A percentile compares a stretch with the other conserved stretches of the same genome.
phyloP scores from a whole-genome alignment of 2,797 vertebrate genomes.

The Distichodus sexfasciatus region DNA sequence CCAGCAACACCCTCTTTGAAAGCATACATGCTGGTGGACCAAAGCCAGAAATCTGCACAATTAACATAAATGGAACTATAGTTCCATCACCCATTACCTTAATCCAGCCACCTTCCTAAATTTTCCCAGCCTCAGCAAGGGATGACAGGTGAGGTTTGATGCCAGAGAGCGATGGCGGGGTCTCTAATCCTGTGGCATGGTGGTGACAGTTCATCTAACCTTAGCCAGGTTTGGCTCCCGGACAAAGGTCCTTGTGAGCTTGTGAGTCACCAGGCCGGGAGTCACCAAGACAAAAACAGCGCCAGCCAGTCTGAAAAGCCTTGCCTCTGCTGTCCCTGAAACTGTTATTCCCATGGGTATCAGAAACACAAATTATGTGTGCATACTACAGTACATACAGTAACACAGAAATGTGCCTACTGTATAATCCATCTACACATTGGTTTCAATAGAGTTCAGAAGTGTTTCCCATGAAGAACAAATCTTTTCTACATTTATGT shows the following conservation, averaged over 20 bases:
- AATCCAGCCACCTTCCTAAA: neutral
- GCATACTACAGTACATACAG: slow-evolving; percentile 8
- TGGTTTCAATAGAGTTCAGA: too few species aligned
- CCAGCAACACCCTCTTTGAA: neutral
- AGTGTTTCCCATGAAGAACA: too few species aligned
- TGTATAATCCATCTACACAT: too few species aligned
- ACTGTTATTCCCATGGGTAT: slow-evolving; percentile 67
- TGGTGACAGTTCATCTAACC: slow-evolving; percentile 45
- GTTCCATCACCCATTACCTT: neutral
- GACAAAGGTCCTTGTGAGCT: slow-evolving; percentile 56
- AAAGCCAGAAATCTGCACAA: neutral
- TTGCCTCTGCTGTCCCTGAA: slow-evolving; percentile 50
- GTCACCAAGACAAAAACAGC: slow-evolving; percentile 64
- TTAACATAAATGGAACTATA: neutral
- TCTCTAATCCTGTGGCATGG: slow-evolving; percentile 10
- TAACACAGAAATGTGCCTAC: too few species aligned
- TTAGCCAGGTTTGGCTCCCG: slow-evolving; percentile 47
- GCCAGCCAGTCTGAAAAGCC: slow-evolving; percentile 63
- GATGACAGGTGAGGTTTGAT: slow-evolving; percentile 6
- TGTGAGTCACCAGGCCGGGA: slow-evolving; percentile 61
- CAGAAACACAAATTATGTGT: slow-evolving; percentile 48
- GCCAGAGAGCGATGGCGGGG: neutral
- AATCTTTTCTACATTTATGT: too few species aligned
- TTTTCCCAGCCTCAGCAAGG: neutral
- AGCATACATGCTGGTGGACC: neutral